Conservation (phyloP, 2,888 invertebrate genomes). For the Harpagoxenus sublaevis region DNA sequence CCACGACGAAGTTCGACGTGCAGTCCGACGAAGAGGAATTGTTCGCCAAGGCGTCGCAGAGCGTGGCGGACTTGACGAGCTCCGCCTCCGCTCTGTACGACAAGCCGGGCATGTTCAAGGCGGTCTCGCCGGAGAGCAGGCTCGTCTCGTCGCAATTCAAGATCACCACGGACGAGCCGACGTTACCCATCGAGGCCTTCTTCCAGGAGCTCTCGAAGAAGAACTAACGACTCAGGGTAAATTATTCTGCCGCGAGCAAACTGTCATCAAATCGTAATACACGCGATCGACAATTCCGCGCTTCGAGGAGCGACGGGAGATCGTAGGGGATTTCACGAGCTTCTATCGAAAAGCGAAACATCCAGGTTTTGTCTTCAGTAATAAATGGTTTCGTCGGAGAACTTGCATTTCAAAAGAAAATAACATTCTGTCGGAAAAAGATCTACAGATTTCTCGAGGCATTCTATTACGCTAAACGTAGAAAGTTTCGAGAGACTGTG, state of each 20-base stretch:
- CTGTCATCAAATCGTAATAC: neutral
- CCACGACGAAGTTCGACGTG: constrained; percentile 49
- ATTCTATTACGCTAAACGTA: constrained; percentile 15
- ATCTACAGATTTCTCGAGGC: constrained; percentile 18
- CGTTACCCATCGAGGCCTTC: constrained; percentile 93
- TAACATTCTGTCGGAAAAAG: neutral
- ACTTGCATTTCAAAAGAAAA: neutral
- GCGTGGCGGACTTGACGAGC: constrained; percentile 91
- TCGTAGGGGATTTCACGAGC: too few relatives aligned
- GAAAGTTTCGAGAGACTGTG: constrained; percentile 16
- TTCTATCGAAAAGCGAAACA: neutral
- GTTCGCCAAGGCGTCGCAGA: constrained; percentile 87
- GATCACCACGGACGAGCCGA: constrained; percentile 93
- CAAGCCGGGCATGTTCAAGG: constrained; percentile 91
- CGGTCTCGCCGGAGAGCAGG: constrained; percentile 89
- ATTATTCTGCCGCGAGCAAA: neutral
- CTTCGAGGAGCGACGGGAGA: neutral
- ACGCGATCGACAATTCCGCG: constrained; percentile 5
- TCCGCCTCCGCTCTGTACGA: constrained; percentile 91
- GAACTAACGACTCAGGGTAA: constrained; percentile 84
- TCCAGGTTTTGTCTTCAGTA: neutral
- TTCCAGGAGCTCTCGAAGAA: constrained; percentile 91
- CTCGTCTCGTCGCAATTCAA: constrained; percentile 91
- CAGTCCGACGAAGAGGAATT: constrained; percentile 79
- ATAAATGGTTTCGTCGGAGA: neutral